phyloP scores from a whole-genome alignment of 2,797 vertebrate genomes.

The Lacerta agilis region DNA sequence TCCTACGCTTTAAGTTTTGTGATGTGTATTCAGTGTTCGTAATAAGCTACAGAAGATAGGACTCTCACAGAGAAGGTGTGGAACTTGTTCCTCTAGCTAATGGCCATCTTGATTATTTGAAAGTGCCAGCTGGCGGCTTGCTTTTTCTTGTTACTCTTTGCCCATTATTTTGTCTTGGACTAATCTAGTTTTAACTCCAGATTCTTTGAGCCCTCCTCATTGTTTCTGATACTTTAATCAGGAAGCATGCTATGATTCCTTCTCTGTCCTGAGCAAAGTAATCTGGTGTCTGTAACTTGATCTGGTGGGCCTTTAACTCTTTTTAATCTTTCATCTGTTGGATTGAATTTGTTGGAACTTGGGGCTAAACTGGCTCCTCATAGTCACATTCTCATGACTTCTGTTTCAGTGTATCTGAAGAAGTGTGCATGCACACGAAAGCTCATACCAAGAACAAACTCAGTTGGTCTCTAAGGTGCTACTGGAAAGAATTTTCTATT shows the following conservation, averaged over 20 bases:
- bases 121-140: not conserved
- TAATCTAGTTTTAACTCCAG: not conserved
- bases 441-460: no score
- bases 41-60: not conserved
- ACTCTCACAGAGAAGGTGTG: not conserved
- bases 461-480: no score
- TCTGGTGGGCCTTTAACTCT: not conserved
- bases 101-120: not conserved
- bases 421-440: no score
- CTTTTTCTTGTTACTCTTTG: not conserved
- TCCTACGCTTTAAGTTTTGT: not conserved
- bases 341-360: not conserved
- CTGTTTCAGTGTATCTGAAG: no score
- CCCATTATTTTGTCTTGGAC: not conserved
- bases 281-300: not conserved
- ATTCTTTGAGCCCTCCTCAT: not conserved
- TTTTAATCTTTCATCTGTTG: not conserved
- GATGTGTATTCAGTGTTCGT: not conserved
- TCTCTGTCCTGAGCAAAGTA: not conserved
- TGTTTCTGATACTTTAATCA: not conserved
- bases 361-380: not conserved
- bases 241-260: not conserved
- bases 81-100: not conserved
- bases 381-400: not conserved
- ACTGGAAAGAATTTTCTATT: no score